Evolutionary conservation across 2,113 vertebrate species (phyloP), one percentile per base, ranked within the genome.

Genomic region (Sigmodon hispidus): DNA sequence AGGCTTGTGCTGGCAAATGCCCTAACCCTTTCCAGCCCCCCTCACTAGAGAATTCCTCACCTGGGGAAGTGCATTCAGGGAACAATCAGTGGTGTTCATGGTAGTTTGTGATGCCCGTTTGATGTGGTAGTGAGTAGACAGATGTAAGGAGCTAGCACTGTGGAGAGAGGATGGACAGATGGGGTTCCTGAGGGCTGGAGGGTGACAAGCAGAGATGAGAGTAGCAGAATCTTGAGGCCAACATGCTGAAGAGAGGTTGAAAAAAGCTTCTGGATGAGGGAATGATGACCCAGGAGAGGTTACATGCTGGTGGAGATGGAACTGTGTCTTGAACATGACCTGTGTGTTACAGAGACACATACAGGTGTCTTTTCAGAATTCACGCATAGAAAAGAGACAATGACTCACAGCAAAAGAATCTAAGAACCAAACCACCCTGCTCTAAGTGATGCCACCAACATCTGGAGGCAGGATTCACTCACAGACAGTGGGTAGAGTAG

Each of bases 41-140:
- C 45, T 9, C 0, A 15, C 55, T 3, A n/a, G 0, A 34, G 36
- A 43, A 48, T 17, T 59, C 48, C 55, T 26, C 2, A 9, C 36
- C 76, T 22, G 52, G n/a, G 29, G 12, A 63, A 50, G 94, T 40
- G 50, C 24, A 0, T 36, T 40, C 24, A 9, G 16, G 79, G 7
- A 15, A 63, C 9, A 29, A 3, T 65, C 88, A 7, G 36, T 29
- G 17, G 89, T 19, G 22, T 52, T 4, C 8, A 5, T 8, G 0
- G 22, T 36, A 57, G 7, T n/a, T 36, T 34, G 67, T 6, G 65
- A 45, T 31, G 45, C 16, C 52, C 34, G 10, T 55, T 69, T 4
- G 55, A 73, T 48, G 10, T 40, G 31, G 3, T 7, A 3, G 55
- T 24, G 50, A 69, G 91, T 15, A 40, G 50, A 43, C 63, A n/a